Conservation (phyloP, 2,888 invertebrate species). For the Gastracanthus pulcherrimus region DNA sequence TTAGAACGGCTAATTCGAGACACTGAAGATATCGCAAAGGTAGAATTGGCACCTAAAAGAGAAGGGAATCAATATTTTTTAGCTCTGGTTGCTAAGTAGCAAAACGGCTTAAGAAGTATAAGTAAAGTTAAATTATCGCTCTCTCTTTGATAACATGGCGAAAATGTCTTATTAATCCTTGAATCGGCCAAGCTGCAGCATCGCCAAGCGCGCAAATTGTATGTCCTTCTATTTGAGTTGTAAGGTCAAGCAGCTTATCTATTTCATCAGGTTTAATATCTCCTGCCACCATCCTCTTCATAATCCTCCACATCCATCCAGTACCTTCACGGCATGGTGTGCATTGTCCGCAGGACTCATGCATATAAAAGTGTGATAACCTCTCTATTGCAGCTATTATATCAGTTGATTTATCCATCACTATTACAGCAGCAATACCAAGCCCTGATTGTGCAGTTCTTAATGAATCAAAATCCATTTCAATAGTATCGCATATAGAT, state of each 20-base stretch:
- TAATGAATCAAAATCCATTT: conserved; percentile 45
- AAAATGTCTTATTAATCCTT: conserved; percentile 51
- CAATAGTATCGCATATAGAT: conserved; percentile 42
- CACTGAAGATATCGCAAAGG: conserved; percentile 4
- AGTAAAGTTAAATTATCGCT: not conserved
- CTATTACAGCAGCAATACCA: conserved; percentile 45
- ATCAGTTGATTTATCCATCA: conserved; percentile 49
- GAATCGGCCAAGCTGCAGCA: conserved; percentile 54
- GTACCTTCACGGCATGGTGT: conserved; percentile 53
- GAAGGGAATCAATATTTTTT: conserved; percentile 22
- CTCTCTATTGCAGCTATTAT: conserved; percentile 40
- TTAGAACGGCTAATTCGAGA: conserved; percentile 26
- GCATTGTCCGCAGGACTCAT: conserved; percentile 52
- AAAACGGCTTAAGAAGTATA: too few species aligned
- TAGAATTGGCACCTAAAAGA: conserved; percentile 9
- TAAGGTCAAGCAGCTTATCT: conserved; percentile 43
- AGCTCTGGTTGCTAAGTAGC: not conserved
- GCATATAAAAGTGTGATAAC: conserved; percentile 45
- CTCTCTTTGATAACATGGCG: not conserved
- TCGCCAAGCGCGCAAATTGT: conserved; percentile 52
- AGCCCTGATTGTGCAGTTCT: conserved; percentile 33
- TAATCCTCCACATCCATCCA: conserved; percentile 45
- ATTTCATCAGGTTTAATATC: conserved; percentile 1
- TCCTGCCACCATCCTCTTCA: conserved; percentile 12
- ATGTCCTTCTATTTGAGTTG: conserved; percentile 49